Evolutionary conservation across 1,140 invertebrate species (phyloP).

Genomic region (Halotydeus destructor): DNA sequence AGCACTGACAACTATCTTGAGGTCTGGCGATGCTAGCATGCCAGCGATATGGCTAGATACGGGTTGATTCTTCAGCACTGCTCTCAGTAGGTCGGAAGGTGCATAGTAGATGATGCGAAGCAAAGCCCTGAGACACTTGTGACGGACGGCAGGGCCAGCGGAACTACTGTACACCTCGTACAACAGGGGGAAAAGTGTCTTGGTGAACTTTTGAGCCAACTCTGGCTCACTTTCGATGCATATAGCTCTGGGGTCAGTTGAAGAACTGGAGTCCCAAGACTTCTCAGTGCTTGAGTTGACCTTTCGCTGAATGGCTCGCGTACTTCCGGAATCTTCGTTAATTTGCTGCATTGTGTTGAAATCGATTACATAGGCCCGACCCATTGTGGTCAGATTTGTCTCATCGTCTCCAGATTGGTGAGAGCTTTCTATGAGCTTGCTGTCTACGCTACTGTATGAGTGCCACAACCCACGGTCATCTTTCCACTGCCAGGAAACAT

Average conservation of each 20-base stretch:
- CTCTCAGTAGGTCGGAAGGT: constrained; percentile 28
- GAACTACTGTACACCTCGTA: constrained; percentile 95
- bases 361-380: constrained; percentile 81
- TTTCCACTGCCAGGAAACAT: constrained; percentile 84
- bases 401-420: constrained; percentile 84
- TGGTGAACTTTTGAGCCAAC: constrained; percentile 52
- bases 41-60: constrained; percentile 91
- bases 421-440: constrained; percentile 63
- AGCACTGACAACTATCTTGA: constrained; percentile 87
- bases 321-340: constrained; percentile 87
- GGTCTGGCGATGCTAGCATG: constrained; percentile 87
- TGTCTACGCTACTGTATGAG: constrained; percentile 46
- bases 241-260: constrained; percentile 40
- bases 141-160: constrained; percentile 85
- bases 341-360: constrained; percentile 94
- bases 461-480: constrained; percentile 57
- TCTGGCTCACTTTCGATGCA: constrained; percentile 41
- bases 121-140: constrained; percentile 84
- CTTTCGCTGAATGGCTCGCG: constrained; percentile 60
- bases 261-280: background rate
- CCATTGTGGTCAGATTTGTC: constrained; percentile 68
- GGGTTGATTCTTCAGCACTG: constrained; percentile 73
- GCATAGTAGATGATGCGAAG: constrained; percentile 88
- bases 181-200: constrained; percentile 61
- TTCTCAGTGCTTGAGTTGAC: constrained; percentile 15